These are phyloP conservation scores for Grus americana DNA, from an alignment of 2,113 vertebrate genomes.

Conservation along the genomic window DNA sequence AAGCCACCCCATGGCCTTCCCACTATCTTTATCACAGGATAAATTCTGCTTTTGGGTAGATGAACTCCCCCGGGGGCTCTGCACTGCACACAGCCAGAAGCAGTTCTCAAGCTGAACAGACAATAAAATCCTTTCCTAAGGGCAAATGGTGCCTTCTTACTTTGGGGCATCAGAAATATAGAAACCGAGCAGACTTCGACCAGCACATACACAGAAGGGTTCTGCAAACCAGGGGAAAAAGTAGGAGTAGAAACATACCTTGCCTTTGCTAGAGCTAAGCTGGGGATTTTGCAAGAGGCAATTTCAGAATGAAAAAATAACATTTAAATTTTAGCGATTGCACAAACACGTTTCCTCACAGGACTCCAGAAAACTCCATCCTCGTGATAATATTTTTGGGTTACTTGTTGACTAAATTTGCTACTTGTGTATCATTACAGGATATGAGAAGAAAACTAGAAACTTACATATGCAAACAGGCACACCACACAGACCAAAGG, in stretches of 20 bases:
- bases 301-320: not conserved
- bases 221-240: not conserved
- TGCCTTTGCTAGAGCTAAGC: not conserved
- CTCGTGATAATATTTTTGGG: not conserved
- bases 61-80: not conserved
- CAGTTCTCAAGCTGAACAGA: not conserved
- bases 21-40: not conserved
- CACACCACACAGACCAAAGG: conserved; percentile 48
- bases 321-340: not conserved
- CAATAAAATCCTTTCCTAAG: not conserved
- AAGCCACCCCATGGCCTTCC: not conserved
- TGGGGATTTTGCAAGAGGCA: not conserved
- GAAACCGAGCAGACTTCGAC: not conserved
- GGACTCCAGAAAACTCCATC: not conserved
- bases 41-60: not conserved
- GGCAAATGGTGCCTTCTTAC: not conserved
- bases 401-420: not conserved
- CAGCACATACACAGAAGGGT: not conserved
- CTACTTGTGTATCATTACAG: conserved; percentile 26
- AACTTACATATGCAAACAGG: conserved; percentile 53
- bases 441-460: conserved; percentile 40
- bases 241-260: not conserved
- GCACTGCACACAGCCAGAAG: not conserved
- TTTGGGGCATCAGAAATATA: not conserved
- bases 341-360: not conserved